Conservation (phyloP, 1,140 invertebrate species). For the Chironomus tepperi region DNA sequence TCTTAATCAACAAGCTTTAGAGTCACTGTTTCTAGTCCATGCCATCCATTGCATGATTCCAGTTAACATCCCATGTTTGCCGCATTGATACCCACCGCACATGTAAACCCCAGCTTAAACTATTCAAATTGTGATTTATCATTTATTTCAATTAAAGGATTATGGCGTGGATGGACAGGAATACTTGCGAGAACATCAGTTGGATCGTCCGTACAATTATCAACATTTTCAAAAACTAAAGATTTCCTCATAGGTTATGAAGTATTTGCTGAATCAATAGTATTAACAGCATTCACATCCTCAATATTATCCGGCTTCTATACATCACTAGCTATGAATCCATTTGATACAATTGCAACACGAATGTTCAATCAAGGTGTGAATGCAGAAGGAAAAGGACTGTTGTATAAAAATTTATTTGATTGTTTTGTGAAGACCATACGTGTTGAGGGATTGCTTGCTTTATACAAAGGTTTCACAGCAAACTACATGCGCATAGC, state of each 20-base stretch:
- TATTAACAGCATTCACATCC: conserved; percentile 57
- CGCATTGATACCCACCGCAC: no score
- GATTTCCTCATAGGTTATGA: conserved; percentile 49
- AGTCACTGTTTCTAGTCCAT: no score
- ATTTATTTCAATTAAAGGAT: conserved; percentile 31
- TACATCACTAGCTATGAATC: conserved; percentile 68
- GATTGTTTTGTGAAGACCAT: conserved; percentile 70
- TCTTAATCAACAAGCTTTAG: no score
- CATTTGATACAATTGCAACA: conserved; percentile 79
- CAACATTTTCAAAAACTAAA: conserved; percentile 58
- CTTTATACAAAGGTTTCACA: conserved; percentile 74
- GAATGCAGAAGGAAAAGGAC: conserved; percentile 52
- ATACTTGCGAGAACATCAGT: conserved; percentile 65
- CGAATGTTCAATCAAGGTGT: conserved; percentile 77
- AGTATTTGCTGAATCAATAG: conserved; percentile 47
- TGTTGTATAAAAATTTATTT: conserved; percentile 57
- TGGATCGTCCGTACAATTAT: conserved; percentile 71
- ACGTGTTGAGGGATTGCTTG: conserved; percentile 57
- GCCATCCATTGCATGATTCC: no score
- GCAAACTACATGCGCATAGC: conserved; percentile 71
- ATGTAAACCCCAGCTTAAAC: no score
- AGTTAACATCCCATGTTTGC: no score
- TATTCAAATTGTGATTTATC: no score
- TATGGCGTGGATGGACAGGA: conserved; percentile 63
- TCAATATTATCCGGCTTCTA: conserved; percentile 66